phyloP scores from a whole-genome alignment of 1,140 invertebrate species.

The Drosophila obscura region DNA sequence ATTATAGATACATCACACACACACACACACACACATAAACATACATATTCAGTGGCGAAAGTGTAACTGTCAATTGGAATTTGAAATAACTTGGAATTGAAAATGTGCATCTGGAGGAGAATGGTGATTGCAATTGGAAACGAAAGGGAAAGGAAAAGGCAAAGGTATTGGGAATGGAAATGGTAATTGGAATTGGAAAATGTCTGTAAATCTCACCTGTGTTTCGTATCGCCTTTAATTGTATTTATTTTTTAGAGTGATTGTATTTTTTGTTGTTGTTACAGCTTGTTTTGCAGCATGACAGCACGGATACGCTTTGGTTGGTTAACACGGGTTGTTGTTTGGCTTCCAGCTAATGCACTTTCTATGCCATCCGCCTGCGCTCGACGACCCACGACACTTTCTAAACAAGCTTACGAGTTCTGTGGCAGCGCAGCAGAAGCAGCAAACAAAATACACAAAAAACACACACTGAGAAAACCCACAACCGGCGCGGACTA shows the following conservation, averaged over 20 bases:
- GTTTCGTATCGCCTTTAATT: not conserved
- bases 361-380: constrained; percentile 30
- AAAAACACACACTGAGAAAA: no score
- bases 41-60: constrained; percentile 24
- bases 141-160: constrained; percentile 4
- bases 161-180: constrained; percentile 7
- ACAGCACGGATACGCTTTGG: no score
- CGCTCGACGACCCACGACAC: constrained; percentile 14
- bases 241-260: no score
- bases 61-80: constrained; percentile 59
- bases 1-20: constrained; percentile 3
- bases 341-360: constrained; percentile 49
- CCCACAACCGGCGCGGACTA: constrained; percentile 33
- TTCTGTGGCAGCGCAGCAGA: not conserved
- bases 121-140: constrained; percentile 9
- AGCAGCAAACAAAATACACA: no score
- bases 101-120: constrained; percentile 38
- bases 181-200: constrained; percentile 27
- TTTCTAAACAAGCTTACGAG: constrained; percentile 26
- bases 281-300: no score
- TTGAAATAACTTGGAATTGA: constrained; percentile 50
- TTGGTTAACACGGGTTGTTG: constrained; percentile 13
- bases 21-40: not conserved
- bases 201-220: constrained; percentile 33
- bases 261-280: not conserved